Evolutionary conservation across 1,140 invertebrate genomes (phyloP).

Genomic region (Brachystomella parvula): DNA sequence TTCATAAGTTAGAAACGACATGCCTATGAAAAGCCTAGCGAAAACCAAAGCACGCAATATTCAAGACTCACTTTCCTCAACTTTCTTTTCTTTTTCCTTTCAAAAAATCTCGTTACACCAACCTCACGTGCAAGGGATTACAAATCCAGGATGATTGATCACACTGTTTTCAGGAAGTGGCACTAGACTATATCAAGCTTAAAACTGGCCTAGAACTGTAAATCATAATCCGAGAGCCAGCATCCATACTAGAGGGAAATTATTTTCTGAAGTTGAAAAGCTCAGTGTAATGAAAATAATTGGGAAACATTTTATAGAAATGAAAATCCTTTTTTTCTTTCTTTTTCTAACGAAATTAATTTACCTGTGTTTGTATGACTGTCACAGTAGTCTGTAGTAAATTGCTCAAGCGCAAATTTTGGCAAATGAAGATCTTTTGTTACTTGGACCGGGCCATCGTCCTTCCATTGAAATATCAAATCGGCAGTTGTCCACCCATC

Average conservation of each 20-base stretch:
- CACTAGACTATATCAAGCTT: no score
- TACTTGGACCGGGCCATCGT: slow-evolving; percentile 86
- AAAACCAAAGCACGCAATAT: no score
- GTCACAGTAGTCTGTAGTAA: slow-evolving; percentile 85
- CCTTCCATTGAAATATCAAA: slow-evolving; percentile 87
- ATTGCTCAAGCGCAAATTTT: slow-evolving; percentile 84
- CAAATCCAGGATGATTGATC: no score
- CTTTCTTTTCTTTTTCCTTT: no score
- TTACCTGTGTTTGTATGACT: slow-evolving; percentile 91
- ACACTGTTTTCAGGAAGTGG: no score
- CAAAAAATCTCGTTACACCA: no score
- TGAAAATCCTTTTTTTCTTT: background rate
- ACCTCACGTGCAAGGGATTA: no score
- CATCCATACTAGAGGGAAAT: no score
- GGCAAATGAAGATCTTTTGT: slow-evolving; percentile 88
- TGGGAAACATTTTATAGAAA: slow-evolving; percentile 43
- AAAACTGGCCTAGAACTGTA: no score
- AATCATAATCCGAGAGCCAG: no score
- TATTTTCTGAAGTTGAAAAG: slow-evolving; percentile 38
- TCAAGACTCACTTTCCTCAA: no score
- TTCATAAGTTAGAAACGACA: background rate
- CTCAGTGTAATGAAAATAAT: background rate
- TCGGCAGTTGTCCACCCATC: slow-evolving; percentile 91
- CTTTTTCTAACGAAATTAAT: background rate
- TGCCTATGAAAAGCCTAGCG: background rate